These are phyloP conservation scores for Hartigia nigra DNA, from an alignment of 2,888 invertebrate genomes.

Conservation along the genomic window DNA sequence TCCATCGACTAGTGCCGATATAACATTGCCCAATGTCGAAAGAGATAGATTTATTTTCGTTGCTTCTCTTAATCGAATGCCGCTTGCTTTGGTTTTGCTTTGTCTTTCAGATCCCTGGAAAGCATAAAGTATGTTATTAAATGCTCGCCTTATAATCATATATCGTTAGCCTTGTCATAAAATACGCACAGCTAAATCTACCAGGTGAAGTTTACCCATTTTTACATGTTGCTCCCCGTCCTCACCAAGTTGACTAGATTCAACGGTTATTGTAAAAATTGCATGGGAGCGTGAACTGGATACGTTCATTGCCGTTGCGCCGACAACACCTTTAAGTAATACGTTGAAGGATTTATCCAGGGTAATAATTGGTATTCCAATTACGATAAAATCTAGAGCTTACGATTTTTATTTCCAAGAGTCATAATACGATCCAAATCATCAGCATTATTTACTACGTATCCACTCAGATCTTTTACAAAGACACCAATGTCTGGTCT, in stretches of 20 bases:
- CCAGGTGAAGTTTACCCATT: constrained; percentile 97
- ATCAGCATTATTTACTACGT: constrained; percentile 97
- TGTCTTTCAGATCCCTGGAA: constrained; percentile 94
- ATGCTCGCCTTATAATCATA: constrained; percentile 12
- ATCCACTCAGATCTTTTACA: constrained; percentile 96
- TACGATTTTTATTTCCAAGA: constrained; percentile 94
- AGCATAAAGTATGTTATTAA: not conserved
- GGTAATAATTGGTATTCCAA: constrained; percentile 3
- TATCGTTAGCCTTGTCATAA: constrained; percentile 34
- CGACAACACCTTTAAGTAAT: constrained; percentile 72
- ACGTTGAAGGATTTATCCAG: not conserved
- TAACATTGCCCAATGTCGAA: constrained; percentile 97
- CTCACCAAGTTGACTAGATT: constrained; percentile 86
- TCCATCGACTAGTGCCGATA: constrained; percentile 97
- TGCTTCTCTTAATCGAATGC: constrained; percentile 93
- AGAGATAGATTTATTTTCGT: constrained; percentile 98
- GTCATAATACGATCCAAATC: constrained; percentile 96
- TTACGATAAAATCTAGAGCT: constrained; percentile 44
- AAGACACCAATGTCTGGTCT: constrained; percentile 97
- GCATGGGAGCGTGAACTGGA: constrained; percentile 98
- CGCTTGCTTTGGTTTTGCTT: constrained; percentile 95
- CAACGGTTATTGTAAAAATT: constrained; percentile 97
- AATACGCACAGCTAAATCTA: constrained; percentile 89
- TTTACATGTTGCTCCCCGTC: constrained; percentile 90
- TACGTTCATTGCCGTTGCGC: constrained; percentile 97